Conservation (phyloP, 2,113 vertebrate genomes). For the Pseudopodoces humilis region DNA sequence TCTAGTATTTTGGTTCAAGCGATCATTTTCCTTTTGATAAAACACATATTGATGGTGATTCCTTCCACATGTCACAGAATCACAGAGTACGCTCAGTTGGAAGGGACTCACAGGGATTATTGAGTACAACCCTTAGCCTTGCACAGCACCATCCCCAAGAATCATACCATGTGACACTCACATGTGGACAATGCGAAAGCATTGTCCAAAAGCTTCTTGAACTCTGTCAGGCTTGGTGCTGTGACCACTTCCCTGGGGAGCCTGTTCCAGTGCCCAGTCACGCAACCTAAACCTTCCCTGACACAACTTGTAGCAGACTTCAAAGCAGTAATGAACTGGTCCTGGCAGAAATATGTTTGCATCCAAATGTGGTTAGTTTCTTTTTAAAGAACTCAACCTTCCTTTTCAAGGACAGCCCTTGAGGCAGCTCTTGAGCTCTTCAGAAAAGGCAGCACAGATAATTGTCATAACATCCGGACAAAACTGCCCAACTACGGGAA, state of each 20-base stretch:
- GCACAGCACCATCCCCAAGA: neutral
- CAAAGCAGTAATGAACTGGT: neutral
- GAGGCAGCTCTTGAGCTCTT: neutral
- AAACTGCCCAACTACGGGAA: neutral
- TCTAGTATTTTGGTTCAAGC: neutral
- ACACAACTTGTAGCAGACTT: neutral
- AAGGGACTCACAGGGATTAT: neutral
- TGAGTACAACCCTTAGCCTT: neutral
- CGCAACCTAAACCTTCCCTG: neutral
- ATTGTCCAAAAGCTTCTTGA: neutral
- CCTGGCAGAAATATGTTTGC: neutral
- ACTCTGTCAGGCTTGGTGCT: neutral
- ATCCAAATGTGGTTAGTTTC: neutral
- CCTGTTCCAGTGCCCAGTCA: neutral
- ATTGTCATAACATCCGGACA: neutral
- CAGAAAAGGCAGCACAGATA: neutral
- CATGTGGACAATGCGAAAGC: neutral
- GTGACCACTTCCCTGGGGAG: neutral
- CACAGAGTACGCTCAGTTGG: neutral
- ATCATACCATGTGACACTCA: neutral
- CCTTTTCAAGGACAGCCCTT: neutral
- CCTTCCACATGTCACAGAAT: neutral
- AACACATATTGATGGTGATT: neutral
- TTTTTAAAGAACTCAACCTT: neutral
- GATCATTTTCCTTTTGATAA: neutral